These are phyloP conservation scores for Lindbergichthys nudifrons DNA, from an alignment of 2,797 vertebrate species.

Conservation along the genomic window DNA sequence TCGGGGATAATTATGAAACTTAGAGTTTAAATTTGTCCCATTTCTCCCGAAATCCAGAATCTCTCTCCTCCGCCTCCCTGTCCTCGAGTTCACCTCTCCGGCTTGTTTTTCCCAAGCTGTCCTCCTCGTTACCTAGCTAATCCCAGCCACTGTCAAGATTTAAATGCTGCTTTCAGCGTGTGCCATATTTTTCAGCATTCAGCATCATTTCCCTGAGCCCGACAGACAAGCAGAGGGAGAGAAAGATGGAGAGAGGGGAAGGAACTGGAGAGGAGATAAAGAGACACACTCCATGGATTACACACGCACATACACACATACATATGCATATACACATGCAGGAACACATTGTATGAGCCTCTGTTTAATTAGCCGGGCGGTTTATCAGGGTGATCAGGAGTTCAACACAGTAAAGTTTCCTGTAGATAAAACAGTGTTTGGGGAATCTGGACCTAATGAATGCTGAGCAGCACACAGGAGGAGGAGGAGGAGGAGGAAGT, in stretches of 20 bases:
- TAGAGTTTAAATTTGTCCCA: conserved; percentile 65
- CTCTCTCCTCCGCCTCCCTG: conserved; percentile 72
- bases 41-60: conserved; percentile 65
- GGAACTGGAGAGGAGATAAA: conserved; percentile 76
- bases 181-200: conserved; percentile 80
- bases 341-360: conserved; percentile 71
- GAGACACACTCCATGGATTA: conserved; percentile 78
- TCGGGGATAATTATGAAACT: conserved; percentile 73
- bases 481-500: conserved; percentile 30
- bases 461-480: conserved; percentile 55
- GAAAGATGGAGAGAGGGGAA: conserved; percentile 15
- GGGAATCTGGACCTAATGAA: conserved; percentile 72
- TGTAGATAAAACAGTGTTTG: conserved; percentile 80
- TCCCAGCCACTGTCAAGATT: conserved; percentile 85
- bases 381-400: conserved; percentile 85
- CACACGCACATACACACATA: conserved; percentile 66
- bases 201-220: conserved; percentile 80
- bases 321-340: conserved; percentile 71
- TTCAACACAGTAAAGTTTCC: conserved; percentile 81
- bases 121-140: conserved; percentile 82
- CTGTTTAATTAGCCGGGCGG: conserved; percentile 83
- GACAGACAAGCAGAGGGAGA: conserved; percentile 73
- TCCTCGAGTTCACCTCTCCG: conserved; percentile 83
- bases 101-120: conserved; percentile 79
- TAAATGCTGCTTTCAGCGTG: conserved; percentile 81